Base-by-base conservation (phyloP, 1,140 invertebrate species). In the Bombus ignitus region DNA sequence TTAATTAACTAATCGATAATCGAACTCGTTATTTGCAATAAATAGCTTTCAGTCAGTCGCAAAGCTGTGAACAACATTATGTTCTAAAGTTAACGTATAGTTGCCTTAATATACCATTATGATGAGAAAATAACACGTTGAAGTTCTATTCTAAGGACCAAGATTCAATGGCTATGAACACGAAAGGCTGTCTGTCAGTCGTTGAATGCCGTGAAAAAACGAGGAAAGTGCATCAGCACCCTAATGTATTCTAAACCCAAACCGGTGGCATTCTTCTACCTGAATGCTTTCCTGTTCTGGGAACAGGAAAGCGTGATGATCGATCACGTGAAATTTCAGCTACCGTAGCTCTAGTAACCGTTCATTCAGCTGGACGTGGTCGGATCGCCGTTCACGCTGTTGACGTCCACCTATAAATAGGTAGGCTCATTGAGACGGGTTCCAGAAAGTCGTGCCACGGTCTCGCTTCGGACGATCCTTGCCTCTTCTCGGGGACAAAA, bases 361-460 rank as follows among this genome's bases (percentile, higher is more conserved):
- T 90, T 90, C 87, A 88, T 90, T 90, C 83, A 86, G 47, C 59
- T 57, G 62, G 78, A 80, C 53, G 78, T 37, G 37, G 42, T 65
- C 9, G 81, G 81, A 77, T 89, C 59, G 37, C n/a, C 57, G 53
- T 70, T 77, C 53, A n/a, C 68, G 32, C 35, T 68, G 18, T 47
- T 22, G 42, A 47, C 5, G 39, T 42, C 12, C 15, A 35, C n/a
- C 80, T 90, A 90, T 90, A 90, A 90, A 90, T 90, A 90, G 87
- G 78, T 81, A 83, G 47, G 37, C 53, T 83, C 83, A 90, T 90
- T 86, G 77, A 90, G 81, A 82, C 76, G n/a, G 81, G 68, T 90
- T 90, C 87, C 73, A 88, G 87, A 84, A 88, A 89, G 65, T n/a
- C 37, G 62, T 73, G 75, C 47, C 44, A 72, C 78, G 62, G 79